Percentiles rank a stretch among this genome's conserved stretches.
phyloP scores from a whole-genome alignment of 2,113 vertebrate species.

The Phocoena phocoena region DNA sequence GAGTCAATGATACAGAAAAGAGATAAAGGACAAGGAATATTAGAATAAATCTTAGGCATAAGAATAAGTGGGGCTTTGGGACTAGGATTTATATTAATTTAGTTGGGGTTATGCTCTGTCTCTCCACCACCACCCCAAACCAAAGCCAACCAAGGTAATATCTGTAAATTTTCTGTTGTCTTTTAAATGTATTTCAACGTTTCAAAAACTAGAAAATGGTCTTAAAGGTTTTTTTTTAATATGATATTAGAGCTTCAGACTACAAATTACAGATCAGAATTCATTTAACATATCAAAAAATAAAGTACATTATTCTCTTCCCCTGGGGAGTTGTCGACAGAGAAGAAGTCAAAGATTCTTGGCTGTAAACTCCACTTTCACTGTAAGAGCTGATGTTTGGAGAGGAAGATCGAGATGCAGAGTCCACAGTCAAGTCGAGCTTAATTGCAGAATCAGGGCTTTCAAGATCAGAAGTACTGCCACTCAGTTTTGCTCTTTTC shows the following conservation, averaged over 20 bases:
- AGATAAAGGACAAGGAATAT: neutral
- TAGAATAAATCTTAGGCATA: neutral
- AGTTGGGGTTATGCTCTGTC: neutral
- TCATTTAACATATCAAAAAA: conserved; percentile 56
- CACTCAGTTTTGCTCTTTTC: conserved; percentile 91
- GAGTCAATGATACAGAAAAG: neutral
- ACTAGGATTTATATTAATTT: neutral
- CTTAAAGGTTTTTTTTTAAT: conserved; percentile 40
- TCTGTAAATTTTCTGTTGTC: neutral
- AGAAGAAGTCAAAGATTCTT: conserved; percentile 83
- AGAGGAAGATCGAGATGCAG: conserved; percentile 83
- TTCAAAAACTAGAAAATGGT: conserved; percentile 3
- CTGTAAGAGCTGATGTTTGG: conserved; percentile 86
- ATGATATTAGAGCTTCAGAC: neutral
- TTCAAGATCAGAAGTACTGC: conserved; percentile 86
- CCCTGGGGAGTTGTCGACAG: conserved; percentile 77
- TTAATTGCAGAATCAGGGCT: conserved; percentile 89
- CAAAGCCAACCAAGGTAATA: neutral
- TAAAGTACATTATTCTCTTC: conserved; percentile 82
- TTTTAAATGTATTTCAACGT: conserved; percentile 33
- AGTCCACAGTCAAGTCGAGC: conserved; percentile 84
- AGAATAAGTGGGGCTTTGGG: neutral
- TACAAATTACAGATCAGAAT: conserved; percentile 37
- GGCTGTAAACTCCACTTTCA: conserved; percentile 89
- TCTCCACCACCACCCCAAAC: neutral